These are phyloP conservation scores for Harpalus rubripes DNA, from an alignment of 2,888 invertebrate genomes.

Conservation along the genomic window DNA sequence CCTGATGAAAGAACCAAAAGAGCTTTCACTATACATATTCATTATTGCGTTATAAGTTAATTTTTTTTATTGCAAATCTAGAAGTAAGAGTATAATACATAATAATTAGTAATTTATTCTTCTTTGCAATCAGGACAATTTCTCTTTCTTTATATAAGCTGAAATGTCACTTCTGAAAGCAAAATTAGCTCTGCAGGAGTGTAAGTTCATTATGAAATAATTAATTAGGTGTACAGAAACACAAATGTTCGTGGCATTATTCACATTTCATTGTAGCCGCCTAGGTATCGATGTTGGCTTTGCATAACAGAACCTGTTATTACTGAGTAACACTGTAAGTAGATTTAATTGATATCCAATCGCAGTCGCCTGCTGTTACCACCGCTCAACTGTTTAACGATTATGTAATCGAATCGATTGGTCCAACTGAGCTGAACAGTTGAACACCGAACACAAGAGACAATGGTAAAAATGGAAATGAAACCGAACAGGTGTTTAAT, in stretches of 20 bases:
- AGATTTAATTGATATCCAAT: conserved; percentile 48
- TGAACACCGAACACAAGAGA: background rate
- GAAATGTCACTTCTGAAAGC: background rate
- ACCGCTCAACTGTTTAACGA: conserved; percentile 30
- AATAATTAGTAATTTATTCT: background rate
- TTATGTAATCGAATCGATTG: conserved; percentile 39
- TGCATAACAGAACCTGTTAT: conserved; percentile 48
- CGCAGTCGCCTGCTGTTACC: conserved; percentile 34
- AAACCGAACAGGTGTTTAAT: conserved; percentile 17
- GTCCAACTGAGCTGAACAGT: background rate
- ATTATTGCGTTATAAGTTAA: too few species aligned
- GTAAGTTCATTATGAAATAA: conserved; percentile 28
- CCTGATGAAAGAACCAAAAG: too few species aligned
- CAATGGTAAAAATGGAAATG: background rate
- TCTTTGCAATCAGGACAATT: background rate
- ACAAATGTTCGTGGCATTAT: conserved; percentile 33
- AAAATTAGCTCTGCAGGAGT: background rate
- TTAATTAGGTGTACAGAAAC: conserved; percentile 11
- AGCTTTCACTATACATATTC: too few species aligned
- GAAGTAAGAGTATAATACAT: background rate
- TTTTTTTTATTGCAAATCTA: background rate
- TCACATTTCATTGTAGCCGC: conserved; percentile 30
- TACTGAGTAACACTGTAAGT: conserved; percentile 32
- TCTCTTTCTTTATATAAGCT: conserved; percentile 1
- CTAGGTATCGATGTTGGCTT: conserved; percentile 24